phyloP scores from a whole-genome alignment of 2,113 vertebrate genomes.

The Chloropsis hardwickii region DNA sequence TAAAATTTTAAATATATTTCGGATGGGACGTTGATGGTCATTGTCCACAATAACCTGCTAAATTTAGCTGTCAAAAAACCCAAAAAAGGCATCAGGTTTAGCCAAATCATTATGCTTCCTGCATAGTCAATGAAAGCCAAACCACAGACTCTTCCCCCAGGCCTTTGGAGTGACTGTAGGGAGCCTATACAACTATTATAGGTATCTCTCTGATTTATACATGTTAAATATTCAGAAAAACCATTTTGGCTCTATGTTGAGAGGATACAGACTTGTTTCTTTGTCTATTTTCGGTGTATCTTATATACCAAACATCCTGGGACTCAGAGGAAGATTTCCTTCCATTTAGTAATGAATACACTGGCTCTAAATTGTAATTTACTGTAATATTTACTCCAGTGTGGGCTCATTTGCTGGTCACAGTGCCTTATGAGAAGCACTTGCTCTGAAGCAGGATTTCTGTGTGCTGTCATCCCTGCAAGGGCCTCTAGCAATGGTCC shows the following conservation, averaged over 20 bases:
- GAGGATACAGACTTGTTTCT: neutral
- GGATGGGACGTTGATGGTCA: neutral
- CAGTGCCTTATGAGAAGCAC: neutral
- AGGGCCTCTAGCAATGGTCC: neutral
- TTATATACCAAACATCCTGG: neutral
- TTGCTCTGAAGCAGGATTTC: neutral
- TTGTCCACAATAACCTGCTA: neutral
- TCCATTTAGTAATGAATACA: neutral
- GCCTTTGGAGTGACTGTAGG: neutral
- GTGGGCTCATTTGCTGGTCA: neutral
- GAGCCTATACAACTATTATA: neutral
- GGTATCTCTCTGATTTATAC: neutral
- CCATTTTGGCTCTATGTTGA: neutral
- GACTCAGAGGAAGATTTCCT: neutral
- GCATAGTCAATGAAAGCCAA: neutral
- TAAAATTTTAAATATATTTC: neutral
- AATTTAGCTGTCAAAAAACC: neutral
- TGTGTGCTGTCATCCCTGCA: neutral
- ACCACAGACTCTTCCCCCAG: neutral
- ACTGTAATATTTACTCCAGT: neutral
- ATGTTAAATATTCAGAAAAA: neutral
- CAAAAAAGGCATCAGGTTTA: neutral
- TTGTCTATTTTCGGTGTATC: neutral
- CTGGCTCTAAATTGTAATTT: neutral
- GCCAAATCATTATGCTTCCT: neutral